Base-by-base conservation (phyloP, 2,888 invertebrate genomes). In the Cheiracanthium punctorium region DNA sequence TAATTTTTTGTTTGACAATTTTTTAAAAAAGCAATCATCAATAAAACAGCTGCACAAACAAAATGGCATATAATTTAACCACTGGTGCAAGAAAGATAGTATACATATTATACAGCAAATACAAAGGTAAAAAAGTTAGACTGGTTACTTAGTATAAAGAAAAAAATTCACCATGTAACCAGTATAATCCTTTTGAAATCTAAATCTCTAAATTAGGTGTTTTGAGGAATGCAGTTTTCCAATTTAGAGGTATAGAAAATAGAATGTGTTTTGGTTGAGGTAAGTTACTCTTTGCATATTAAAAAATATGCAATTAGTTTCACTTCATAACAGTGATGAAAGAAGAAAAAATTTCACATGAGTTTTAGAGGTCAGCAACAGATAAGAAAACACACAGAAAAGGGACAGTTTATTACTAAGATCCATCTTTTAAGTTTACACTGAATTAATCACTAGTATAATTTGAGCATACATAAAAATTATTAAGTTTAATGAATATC, bases 261-360 rank as follows among this genome's bases (percentile, higher is more conserved):
- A 58, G 58, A 58, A 12, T 58, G 43, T 48, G 24, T 58, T 58
- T 24, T 58, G 58, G 24, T 58, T 58, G 58, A 58, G 58, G 58
- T 58, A 58, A 58, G 24, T 58, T 2, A 58, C 17, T 58, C 24
- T 20, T 24, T 58, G 24, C 12, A 10, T 12, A 58, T 24, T 17
- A 5, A 20, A 12, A 7, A 17, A 58, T 58, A 24, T 24, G 24
- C 58, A 24, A 24, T 58, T 58, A 58, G 20, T 58, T 2, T 24
- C 43, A 58, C 24, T 58, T 24, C 24, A 58, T 24, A 24, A 17
- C 2, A n/a, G 17, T 58, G 2, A 48, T 48, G 48, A 2, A 17
- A 58, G 24, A 58, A 24, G 17, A 58, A 20, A 7, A 37, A 10
- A 17, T 48, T 17, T 17, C 10, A 58, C 24, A 58, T 7, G 5